These are phyloP conservation scores for Halesus radiatus DNA, from an alignment of 1,140 invertebrate species.

Conservation along the genomic window DNA sequence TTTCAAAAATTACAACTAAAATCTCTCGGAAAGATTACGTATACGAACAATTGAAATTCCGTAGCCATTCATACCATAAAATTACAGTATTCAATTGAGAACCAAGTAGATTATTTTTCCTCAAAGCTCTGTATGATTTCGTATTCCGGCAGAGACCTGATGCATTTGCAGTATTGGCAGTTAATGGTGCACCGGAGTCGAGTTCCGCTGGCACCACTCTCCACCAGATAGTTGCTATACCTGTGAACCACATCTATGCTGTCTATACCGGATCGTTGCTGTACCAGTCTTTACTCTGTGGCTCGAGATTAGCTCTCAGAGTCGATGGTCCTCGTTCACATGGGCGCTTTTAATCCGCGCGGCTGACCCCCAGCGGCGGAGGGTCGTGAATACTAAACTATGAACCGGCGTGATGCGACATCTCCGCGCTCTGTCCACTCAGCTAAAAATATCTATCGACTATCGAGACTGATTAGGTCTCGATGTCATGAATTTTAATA, in stretches of 20 bases:
- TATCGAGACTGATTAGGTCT: no score
- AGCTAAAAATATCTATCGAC: not conserved
- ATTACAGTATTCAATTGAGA: no score
- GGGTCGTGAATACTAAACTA: conserved; percentile 12
- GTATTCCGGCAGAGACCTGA: conserved; percentile 2
- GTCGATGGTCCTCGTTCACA: conserved; percentile 17
- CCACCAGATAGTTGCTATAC: no score
- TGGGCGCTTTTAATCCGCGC: conserved; percentile 22
- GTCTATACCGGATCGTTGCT: not conserved
- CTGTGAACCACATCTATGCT: not conserved
- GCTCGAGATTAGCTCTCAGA: conserved; percentile 17
- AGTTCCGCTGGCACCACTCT: not conserved
- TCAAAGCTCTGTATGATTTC: not conserved
- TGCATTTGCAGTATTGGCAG: conserved; percentile 25
- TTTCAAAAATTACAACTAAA: no score
- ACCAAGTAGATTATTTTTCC: not conserved
- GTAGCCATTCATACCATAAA: no score
- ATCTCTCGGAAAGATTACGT: no score
- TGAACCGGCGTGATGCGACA: not conserved
- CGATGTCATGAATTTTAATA: no score
- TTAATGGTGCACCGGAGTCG: conserved; percentile 24
- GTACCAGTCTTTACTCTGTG: not conserved
- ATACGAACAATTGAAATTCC: no score
- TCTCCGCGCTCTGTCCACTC: not conserved
- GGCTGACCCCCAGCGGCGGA: conserved; percentile 1